A percentile compares a stretch with the other conserved stretches of the same genome.
phyloP scores from a whole-genome alignment of 2,113 vertebrate species.

The Entomyzon cyanotis region DNA sequence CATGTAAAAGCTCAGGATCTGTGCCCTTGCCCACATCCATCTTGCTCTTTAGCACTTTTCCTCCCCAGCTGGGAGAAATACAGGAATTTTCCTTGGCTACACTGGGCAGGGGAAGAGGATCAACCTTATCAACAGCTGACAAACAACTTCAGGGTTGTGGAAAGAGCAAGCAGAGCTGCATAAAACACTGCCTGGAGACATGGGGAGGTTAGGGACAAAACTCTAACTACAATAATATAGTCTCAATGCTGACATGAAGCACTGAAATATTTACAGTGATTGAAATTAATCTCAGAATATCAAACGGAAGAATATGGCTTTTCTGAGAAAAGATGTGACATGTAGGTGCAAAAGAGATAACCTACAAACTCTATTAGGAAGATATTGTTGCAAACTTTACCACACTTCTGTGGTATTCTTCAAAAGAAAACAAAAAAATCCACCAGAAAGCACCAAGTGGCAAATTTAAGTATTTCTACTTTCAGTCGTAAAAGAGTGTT shows the following conservation, averaged over 20 bases:
- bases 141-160: background rate
- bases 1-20: background rate
- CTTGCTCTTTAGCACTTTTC: background rate
- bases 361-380: background rate
- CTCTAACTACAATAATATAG: background rate
- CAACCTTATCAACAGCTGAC: background rate
- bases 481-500: background rate
- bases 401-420: background rate
- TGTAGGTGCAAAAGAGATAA: background rate
- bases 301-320: background rate
- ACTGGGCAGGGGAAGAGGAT: background rate
- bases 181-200: background rate
- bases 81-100: background rate
- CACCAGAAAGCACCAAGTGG: background rate
- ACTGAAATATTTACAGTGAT: background rate
- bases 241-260: background rate
- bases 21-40: background rate
- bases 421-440: background rate
- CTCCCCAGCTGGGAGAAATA: background rate
- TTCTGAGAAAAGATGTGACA: background rate
- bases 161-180: background rate
- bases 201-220: background rate
- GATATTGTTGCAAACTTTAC: background rate
- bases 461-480: background rate
- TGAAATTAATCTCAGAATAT: background rate